phyloP scores from a whole-genome alignment of 2,888 invertebrate genomes.

The Pyrocoelia pectoralis region DNA sequence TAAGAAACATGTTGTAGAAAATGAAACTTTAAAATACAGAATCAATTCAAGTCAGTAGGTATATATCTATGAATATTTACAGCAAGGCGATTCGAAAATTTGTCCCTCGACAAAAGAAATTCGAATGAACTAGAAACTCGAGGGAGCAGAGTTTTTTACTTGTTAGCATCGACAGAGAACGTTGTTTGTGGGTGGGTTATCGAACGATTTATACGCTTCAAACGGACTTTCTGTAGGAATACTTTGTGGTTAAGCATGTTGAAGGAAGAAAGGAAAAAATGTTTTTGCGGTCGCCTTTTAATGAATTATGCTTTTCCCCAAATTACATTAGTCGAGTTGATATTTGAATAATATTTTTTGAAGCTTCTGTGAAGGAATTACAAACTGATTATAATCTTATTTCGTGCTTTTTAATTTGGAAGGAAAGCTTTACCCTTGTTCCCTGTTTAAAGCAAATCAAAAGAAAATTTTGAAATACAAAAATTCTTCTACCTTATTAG shows the following conservation, averaged over 20 bases:
- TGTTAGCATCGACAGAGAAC: slow-evolving; percentile 49
- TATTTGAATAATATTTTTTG: neutral
- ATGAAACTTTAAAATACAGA: slow-evolving; percentile 23
- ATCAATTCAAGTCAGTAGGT: slow-evolving; percentile 27
- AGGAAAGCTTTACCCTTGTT: neutral
- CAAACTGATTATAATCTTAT: no score
- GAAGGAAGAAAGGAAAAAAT: slow-evolving; percentile 32
- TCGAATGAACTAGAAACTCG: slow-evolving; percentile 42
- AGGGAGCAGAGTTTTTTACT: slow-evolving; percentile 47
- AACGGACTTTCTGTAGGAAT: slow-evolving; percentile 40
- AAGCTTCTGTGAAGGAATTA: no score
- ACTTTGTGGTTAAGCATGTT: slow-evolving; percentile 33
- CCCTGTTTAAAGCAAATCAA: neutral
- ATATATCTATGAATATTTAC: slow-evolving; percentile 35
- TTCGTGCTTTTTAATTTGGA: no score
- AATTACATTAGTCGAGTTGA: slow-evolving; percentile 11
- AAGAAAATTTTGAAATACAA: neutral
- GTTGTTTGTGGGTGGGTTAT: slow-evolving; percentile 50
- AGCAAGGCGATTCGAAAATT: slow-evolving; percentile 40
- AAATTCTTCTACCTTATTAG: neutral
- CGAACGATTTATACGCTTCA: slow-evolving; percentile 50
- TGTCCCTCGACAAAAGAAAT: slow-evolving; percentile 45
- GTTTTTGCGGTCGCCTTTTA: slow-evolving; percentile 25
- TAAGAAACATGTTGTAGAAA: slow-evolving; percentile 13
- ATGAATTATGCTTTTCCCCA: slow-evolving; percentile 31